phyloP scores from a whole-genome alignment of 2,113 vertebrate genomes.

The Cyphomyrus discorhynchus region DNA sequence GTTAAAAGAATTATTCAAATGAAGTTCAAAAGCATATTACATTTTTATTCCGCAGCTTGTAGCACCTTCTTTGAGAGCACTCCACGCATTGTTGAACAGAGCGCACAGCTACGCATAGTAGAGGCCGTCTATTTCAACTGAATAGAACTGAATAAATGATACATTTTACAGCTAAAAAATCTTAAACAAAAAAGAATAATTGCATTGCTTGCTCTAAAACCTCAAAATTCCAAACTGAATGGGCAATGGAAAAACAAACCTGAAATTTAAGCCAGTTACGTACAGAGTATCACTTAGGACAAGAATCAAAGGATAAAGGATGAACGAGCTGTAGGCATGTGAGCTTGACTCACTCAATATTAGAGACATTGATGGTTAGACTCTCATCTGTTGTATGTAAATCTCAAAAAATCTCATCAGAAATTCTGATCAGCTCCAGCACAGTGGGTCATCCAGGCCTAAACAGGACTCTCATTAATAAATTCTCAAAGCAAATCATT shows the following conservation, averaged over 20 bases:
- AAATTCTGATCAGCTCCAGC: not conserved
- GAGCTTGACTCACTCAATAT: not conserved
- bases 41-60: not conserved
- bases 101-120: not conserved
- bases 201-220: not conserved
- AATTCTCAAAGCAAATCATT: not conserved
- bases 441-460: not conserved
- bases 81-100: not conserved
- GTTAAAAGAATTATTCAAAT: not conserved
- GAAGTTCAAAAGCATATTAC: not conserved
- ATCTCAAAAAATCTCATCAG: not conserved
- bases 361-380: not conserved
- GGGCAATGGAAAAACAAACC: too few relatives aligned
- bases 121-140: not conserved
- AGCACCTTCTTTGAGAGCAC: not conserved
- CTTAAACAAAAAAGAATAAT: not conserved
- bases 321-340: not conserved
- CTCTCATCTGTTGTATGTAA: not conserved
- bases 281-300: not conserved
- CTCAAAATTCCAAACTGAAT: not conserved
- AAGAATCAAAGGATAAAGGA: not conserved
- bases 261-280: not conserved
- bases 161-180: not conserved
- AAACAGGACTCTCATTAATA: not conserved
- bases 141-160: not conserved